A percentile compares a stretch with the other conserved stretches of the same genome.
Conservation (phyloP, 2,888 invertebrate genomes). For the Hoplodrina ambigua region DNA sequence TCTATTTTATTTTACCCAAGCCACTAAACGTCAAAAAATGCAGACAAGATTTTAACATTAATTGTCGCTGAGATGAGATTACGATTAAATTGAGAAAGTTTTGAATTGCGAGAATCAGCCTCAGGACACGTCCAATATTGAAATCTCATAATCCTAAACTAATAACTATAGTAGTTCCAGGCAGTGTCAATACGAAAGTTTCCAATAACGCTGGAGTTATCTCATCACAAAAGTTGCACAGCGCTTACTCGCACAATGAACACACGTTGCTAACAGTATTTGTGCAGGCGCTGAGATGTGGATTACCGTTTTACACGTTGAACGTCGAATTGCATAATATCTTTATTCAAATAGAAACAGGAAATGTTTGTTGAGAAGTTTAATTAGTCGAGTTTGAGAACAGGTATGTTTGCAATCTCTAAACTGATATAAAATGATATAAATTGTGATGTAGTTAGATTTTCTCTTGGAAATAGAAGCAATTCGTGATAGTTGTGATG, state of each 20-base stretch:
- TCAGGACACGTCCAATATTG: too few relatives aligned
- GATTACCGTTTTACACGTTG: slow-evolving; percentile 22
- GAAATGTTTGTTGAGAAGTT: slow-evolving; percentile 15
- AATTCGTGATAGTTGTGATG: not conserved
- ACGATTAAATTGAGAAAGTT: too few relatives aligned
- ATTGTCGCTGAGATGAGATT: too few relatives aligned
- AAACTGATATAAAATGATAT: not conserved
- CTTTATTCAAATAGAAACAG: slow-evolving; percentile 16
- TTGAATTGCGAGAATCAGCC: too few relatives aligned
- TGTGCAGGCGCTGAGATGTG: slow-evolving; percentile 44
- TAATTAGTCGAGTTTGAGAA: slow-evolving; percentile 6
- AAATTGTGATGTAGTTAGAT: not conserved
- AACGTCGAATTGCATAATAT: slow-evolving; percentile 14
- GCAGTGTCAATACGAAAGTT: slow-evolving; percentile 16
- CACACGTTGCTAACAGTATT: slow-evolving; percentile 52
- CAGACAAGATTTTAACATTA: too few relatives aligned
- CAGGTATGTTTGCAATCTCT: not conserved
- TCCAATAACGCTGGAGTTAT: slow-evolving; percentile 31
- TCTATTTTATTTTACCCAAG: too few relatives aligned
- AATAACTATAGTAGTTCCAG: not conserved
- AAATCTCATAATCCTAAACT: not conserved
- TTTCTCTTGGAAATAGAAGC: too few relatives aligned
- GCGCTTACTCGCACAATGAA: slow-evolving; percentile 33
- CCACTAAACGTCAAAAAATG: too few relatives aligned
- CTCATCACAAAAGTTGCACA: slow-evolving; percentile 36